Percentiles rank a stretch among this genome's conserved stretches.
These are phyloP conservation scores for Automeris io DNA, from an alignment of 2,888 invertebrate genomes.

Conservation along the genomic window DNA sequence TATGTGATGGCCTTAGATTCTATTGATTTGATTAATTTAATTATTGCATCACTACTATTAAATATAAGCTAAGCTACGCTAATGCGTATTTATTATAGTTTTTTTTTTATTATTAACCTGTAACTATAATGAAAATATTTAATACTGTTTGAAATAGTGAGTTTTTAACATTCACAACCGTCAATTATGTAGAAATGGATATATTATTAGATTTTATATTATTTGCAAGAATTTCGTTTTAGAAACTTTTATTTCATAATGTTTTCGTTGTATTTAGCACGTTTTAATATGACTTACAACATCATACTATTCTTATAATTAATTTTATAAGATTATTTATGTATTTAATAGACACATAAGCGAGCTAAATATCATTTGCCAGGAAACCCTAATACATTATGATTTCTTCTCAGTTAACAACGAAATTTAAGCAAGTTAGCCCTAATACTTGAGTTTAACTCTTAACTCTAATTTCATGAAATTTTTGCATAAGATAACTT, in stretches of 20 bases:
- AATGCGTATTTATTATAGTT: too few relatives aligned
- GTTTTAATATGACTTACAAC: slow-evolving; percentile 25
- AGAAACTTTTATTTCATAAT: too few relatives aligned
- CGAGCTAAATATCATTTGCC: slow-evolving; percentile 37
- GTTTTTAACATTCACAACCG: slow-evolving; percentile 4
- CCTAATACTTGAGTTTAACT: slow-evolving; percentile 49
- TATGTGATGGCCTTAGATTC: slow-evolving; percentile 32
- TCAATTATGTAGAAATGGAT: neutral
- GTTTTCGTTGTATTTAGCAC: neutral
- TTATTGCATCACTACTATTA: slow-evolving; percentile 62
- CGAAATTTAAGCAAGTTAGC: slow-evolving; percentile 21
- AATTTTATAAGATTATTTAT: slow-evolving; percentile 16
- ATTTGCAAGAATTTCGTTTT: too few relatives aligned
- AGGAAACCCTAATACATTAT: slow-evolving; percentile 34
- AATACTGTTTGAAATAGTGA: neutral
- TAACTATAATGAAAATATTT: too few relatives aligned
- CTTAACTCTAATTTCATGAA: slow-evolving; percentile 81
- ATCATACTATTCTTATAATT: slow-evolving; percentile 28
- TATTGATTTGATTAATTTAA: slow-evolving; percentile 42
- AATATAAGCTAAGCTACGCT: slow-evolving; percentile 32
- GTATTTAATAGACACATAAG: slow-evolving; percentile 31
- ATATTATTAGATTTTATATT: neutral
- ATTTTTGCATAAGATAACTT: slow-evolving; percentile 80
- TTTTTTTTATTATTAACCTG: too few relatives aligned
- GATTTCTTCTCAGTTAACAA: slow-evolving; percentile 20